Base-by-base conservation (phyloP, 2,888 invertebrate species). In the Erpobdella octoculata region DNA sequence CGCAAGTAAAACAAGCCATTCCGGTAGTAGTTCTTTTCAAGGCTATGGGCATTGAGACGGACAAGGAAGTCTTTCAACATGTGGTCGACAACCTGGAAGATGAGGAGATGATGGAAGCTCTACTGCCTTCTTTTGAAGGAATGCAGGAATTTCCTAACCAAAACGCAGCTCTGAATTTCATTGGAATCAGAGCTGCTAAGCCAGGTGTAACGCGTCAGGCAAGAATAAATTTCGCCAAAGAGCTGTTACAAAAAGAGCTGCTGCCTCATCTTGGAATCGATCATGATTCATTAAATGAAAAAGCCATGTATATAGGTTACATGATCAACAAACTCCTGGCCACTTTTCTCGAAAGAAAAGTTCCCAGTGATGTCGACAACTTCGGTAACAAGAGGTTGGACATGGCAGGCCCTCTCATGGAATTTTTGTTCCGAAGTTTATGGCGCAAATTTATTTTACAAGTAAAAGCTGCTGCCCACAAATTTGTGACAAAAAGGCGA, bases 81-180 rank as follows among this genome's bases (percentile, higher is more conserved):
- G 98, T 99, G 74, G 98, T 99, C 79, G 99, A 99, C 83, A 98
- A 99, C 82, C 98, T 98, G 85, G 96, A 98, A 84, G 98, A 99
- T 85, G 96, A 95, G 8, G 98, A 99, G 86, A 97, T 99, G 96
- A 98, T 99, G 97, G 98, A 99, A 88, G 96, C 98, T 96, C 96
- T 95, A 0, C 98, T 98, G 83, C 97, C 98, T 0, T 97, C 97
- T 0, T 85, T 98, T 72, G 98, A 98, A 85, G 98, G 99, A 85
- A 98, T 98, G 59, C 98, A 98, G 84, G 97, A 97, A 0, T 94
- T 98, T 77, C 97, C 98, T 85, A 98, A 99, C 82, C 98, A 98
- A 83, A 95, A 92, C 85, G 95, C 98, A 15, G 3, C 98, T 97
- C 46, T 98, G 25, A 98, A 96, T 85, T 99, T 99, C 79, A 99